Evolutionary conservation across 2,113 vertebrate genomes (phyloP).

Genomic region (Tenebrosternarchus preto): DNA sequence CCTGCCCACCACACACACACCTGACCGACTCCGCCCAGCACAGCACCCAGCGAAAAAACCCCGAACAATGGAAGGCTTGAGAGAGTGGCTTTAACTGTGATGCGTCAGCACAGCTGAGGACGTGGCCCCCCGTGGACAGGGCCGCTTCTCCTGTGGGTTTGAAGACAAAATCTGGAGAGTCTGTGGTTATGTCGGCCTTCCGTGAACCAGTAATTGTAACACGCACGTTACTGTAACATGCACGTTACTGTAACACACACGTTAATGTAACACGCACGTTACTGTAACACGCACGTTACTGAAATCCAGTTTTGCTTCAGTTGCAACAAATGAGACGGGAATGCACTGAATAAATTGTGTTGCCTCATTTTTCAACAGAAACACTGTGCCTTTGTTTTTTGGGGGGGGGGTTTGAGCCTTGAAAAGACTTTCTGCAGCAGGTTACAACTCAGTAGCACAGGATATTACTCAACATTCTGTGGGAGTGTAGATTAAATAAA

Average conservation of each 20-base stretch:
- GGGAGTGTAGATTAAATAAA: background rate
- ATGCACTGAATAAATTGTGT: too few species aligned
- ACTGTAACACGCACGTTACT: too few species aligned
- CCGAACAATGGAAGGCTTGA: constrained; percentile 35
- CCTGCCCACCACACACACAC: constrained; percentile 45
- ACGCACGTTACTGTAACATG: too few species aligned
- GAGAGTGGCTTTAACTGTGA: constrained; percentile 1
- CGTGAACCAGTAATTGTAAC: too few species aligned
- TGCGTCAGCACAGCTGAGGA: background rate
- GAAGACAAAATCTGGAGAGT: background rate
- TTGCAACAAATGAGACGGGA: too few species aligned
- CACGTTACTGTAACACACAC: too few species aligned
- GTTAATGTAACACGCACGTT: too few species aligned
- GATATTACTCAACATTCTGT: background rate
- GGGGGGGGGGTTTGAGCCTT: too few species aligned
- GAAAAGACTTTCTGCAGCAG: background rate
- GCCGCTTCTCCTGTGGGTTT: background rate
- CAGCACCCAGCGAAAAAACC: constrained; percentile 33
- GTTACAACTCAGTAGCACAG: background rate
- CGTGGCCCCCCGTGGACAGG: background rate
- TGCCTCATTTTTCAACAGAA: too few species aligned
- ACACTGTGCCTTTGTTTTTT: background rate
- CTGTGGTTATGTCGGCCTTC: background rate
- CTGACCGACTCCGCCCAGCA: background rate
- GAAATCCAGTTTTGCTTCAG: too few species aligned